phyloP scores from a whole-genome alignment of 2,113 vertebrate species.

The Nicator chloris region DNA sequence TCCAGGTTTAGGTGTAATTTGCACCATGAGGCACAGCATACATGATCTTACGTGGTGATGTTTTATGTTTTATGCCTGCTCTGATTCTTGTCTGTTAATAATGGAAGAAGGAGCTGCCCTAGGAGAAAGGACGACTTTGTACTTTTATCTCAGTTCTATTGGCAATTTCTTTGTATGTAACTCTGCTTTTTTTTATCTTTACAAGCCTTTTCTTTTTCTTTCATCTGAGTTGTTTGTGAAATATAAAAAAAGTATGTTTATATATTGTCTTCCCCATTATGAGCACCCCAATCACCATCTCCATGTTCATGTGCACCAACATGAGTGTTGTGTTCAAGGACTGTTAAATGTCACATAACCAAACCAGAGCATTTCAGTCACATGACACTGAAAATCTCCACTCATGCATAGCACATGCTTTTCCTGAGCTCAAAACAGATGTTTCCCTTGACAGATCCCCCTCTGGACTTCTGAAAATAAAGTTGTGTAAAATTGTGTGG shows the following conservation, averaged over 20 bases:
- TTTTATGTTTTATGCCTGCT: not conserved
- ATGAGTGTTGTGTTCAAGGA: not conserved
- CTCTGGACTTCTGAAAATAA: conserved; percentile 8
- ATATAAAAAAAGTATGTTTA: not conserved
- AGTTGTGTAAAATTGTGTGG: not conserved
- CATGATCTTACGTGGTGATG: not conserved
- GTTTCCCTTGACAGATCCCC: not conserved
- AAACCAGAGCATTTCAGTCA: not conserved
- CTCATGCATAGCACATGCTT: not conserved
- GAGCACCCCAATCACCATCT: not conserved
- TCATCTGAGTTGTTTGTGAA: not conserved
- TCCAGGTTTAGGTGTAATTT: not conserved
- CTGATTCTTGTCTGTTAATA: not conserved
- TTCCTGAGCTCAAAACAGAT: conserved; percentile 33
- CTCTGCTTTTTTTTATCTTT: not conserved
- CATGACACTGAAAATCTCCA: not conserved
- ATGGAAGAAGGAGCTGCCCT: not conserved
- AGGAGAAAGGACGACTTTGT: not conserved
- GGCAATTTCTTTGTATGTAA: not conserved
- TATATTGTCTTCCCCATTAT: not conserved
- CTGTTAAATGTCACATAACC: not conserved
- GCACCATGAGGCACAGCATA: not conserved
- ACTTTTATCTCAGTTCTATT: not conserved
- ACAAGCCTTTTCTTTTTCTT: not conserved
- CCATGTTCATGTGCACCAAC: not conserved